Percentiles rank a stretch among this genome's conserved stretches.
Conservation (phyloP, 2,888 invertebrate genomes). For the Siphonodentalium dalli region DNA sequence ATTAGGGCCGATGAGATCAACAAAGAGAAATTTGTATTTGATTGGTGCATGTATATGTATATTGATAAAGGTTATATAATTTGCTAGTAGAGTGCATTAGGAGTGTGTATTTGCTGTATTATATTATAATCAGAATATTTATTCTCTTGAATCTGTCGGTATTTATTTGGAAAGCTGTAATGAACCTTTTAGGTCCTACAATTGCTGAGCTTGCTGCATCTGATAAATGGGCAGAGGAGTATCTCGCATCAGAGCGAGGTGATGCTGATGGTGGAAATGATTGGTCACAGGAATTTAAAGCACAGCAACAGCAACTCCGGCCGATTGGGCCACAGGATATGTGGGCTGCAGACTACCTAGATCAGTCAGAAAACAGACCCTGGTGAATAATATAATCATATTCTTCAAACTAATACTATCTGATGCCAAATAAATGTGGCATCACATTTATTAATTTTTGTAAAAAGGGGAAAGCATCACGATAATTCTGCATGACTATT, state of each 20-base stretch:
- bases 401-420: too few relatives aligned
- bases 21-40: too few relatives aligned
- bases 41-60: too few relatives aligned
- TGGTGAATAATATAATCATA: slow-evolving; percentile 30
- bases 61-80: too few relatives aligned
- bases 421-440: too few relatives aligned
- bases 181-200: slow-evolving; percentile 54
- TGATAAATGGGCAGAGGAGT: slow-evolving; percentile 62
- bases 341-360: slow-evolving; percentile 73
- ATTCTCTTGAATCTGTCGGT: background rate
- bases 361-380: slow-evolving; percentile 40
- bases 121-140: too few relatives aligned
- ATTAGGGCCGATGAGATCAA: too few relatives aligned
- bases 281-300: slow-evolving; percentile 52
- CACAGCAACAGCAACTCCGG: slow-evolving; percentile 21
- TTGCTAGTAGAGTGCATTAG: too few relatives aligned
- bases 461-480: background rate
- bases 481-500: background rate
- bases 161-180: background rate
- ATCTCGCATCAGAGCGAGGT: slow-evolving; percentile 42
- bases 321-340: slow-evolving; percentile 33
- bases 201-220: slow-evolving; percentile 60
- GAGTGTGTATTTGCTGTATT: too few relatives aligned
- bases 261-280: slow-evolving; percentile 30
- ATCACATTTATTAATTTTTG: background rate